Percentiles rank a stretch among this genome's conserved stretches.
These are phyloP conservation scores for Achlya flavicornis DNA, from an alignment of 2,888 invertebrate genomes.

Conservation along the genomic window DNA sequence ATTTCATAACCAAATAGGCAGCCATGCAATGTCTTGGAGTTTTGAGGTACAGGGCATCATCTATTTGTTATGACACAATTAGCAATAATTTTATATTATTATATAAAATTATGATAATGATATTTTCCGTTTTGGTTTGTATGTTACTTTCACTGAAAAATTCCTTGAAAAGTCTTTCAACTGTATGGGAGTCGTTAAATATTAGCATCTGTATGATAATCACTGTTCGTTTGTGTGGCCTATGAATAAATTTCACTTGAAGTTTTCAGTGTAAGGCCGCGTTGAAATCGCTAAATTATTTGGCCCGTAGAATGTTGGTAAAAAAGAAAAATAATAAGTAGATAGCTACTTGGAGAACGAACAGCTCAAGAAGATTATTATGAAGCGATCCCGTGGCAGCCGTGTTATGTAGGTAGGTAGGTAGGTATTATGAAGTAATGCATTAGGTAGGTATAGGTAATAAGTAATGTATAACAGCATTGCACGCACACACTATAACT, in stretches of 20 bases:
- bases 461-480: conserved; percentile 50
- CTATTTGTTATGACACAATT: background rate
- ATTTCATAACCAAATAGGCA: conserved; percentile 29
- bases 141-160: conserved; percentile 34
- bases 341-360: background rate
- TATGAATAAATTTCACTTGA: conserved; percentile 27
- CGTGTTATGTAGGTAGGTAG: conserved; percentile 26
- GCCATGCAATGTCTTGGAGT: conserved; percentile 39
- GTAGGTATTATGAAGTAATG: conserved; percentile 42
- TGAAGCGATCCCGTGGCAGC: conserved; percentile 54
- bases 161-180: conserved; percentile 24
- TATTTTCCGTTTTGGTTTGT: conserved; percentile 21
- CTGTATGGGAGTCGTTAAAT: background rate
- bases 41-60: background rate
- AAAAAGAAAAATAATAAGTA: conserved; percentile 4
- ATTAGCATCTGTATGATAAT: background rate
- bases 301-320: conserved; percentile 15
- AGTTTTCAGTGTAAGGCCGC: conserved; percentile 47
- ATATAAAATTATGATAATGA: background rate
- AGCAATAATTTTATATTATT: background rate
- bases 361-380: conserved; percentile 12
- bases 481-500: conserved; percentile 58
- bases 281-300: conserved; percentile 43
- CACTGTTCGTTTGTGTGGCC: background rate
- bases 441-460: conserved; percentile 47